Evolutionary conservation across 2,888 invertebrate genomes (phyloP), one percentile per base, ranked within the genome.

Genomic region (Uloborus plumipes): DNA sequence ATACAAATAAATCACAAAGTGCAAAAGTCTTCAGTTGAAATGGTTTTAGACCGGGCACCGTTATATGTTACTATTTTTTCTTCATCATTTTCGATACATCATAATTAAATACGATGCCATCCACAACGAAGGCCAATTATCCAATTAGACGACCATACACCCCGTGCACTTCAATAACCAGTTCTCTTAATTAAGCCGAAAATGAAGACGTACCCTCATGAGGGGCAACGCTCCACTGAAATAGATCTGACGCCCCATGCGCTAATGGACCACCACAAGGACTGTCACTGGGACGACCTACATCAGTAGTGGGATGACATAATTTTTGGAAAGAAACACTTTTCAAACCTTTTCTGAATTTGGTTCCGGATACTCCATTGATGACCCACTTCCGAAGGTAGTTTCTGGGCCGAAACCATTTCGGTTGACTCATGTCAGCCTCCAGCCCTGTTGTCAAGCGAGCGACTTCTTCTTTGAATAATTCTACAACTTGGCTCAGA

Each of bases 331-430:
- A 26, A 59, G 59, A 26, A 59, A 18, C 18, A 20, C 18, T 26
- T 59, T 59, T 26, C 59, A 26, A 59, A 59, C 59, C 59, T 59
- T 18, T 26, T 59, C 59, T 59, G 59, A 59, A 59, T 59, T 59
- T 59, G 22, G 59, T 59, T 20, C 59, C 59, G 59, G 59, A 59
- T 59, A 59, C 18, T 59, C 59, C 22, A 59, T 22, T 59, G 59
- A 14, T 59, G 59, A 59, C 59, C 59, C 20, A 59, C 20, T 59
- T 59, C 20, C 59, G 59, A 55, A 59, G 59, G 20, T 20, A 59
- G 59, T 59, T 59, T 59, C 59, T 59, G 59, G 59, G 59, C 59
- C 59, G 59, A 26, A 59, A 26, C 59, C 59, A 26, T 59, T 59
- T 59, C 59, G 18, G n/a, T 59, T 20, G 20, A n/a, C 22, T 18